Evolutionary conservation across 2,888 invertebrate species (phyloP), one percentile per base, ranked within the genome.

Genomic region (Hyposoter didymator): DNA sequence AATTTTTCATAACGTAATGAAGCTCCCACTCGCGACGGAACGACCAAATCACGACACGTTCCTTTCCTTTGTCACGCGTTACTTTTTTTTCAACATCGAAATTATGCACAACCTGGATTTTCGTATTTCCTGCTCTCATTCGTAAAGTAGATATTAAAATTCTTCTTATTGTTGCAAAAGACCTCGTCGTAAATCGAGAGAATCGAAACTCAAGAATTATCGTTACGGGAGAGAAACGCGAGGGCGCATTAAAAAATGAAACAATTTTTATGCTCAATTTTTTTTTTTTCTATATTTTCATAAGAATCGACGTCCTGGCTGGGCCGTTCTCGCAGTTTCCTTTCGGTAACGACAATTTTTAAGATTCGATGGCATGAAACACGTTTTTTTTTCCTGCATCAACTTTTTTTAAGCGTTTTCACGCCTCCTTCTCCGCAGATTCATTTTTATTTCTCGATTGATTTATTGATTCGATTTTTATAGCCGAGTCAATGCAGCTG

Each of bases 381-480:
- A 28, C 22, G 12, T 28, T 5, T 59, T 59, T 59, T 59, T 28
- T 59, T 39, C 55, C 12, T 28, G 55, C 12, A 14, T 59, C 55
- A 59, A 59, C 47, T 49, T 28, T 59, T 59, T 59, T 28, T 55
- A 52, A 52, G n/a, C 19, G 45, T 69, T 35, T 28, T 28, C 19
- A 8, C 32, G 8, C 43, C n/a, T 28, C 62, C 28, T 28, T 43
- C 35, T 76, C 32, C 5, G 22, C 67, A 28, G 14, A 49, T 67
- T 52, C 39, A 52, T 39, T 22, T 47, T 76, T 66, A 49, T 66
- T 66, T 43, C 12, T 66, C 19, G 22, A 55, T 78, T 78, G 76
- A 78, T 78, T 75, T 52, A 78, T 78, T 52, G 76, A 22, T 75
- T 66, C 47, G 72, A 72, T 43, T 79, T 78, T 79, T 72, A 79